Base-by-base conservation (phyloP, 92 coral and sea anemone genomes). In the Parazoanthus atlanticus region DNA sequence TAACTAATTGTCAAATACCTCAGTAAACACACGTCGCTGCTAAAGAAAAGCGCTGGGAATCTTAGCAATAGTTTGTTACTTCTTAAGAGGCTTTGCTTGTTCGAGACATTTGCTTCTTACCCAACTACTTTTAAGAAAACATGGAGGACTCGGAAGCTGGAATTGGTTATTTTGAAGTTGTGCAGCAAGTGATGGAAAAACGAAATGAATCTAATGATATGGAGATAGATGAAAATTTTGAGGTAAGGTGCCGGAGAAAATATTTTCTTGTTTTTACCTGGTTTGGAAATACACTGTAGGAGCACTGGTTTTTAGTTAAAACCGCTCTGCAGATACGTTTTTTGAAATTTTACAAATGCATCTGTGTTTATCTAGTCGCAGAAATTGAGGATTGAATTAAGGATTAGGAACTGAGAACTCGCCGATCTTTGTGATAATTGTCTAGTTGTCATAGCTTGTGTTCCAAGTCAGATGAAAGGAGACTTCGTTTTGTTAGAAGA, bases 101-200 rank as follows among this genome's bases (percentile, higher is more conserved):
- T 33, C 43, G 43, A 74, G 9, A 75, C 47, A 61, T 61, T 23
- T 21, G 26, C 49, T 75, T 36, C 28, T 3, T 34, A 33, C 12
- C 26, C 12, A 75, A 33, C 47, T 8, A 17, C 38, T 33, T n/a
- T n/a, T 33, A 32, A 74, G 52, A n/a, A 47, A 41, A 8, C 82
- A 78, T 78, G 82, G 82, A 78, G 34, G 36, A 41, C 1, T 78
- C 82, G 10, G 82, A 78, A 47, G 21, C 21, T 4, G 25, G 23
- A 41, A 26, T 49, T 10, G 65, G 61, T 41, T 78, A 49, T 41
- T 61, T 43, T 28, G 82, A 78, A 47, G n/a, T 78, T 41, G 82
- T 78, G 32, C 82, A 78, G 61, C 82, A 78, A 17, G 64, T 78
- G 19, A 26, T 78, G 65, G 82, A 46, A 23, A 78, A 78, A 49